Evolutionary conservation across 1,140 invertebrate species (phyloP).

Genomic region (Aethina tumida): DNA sequence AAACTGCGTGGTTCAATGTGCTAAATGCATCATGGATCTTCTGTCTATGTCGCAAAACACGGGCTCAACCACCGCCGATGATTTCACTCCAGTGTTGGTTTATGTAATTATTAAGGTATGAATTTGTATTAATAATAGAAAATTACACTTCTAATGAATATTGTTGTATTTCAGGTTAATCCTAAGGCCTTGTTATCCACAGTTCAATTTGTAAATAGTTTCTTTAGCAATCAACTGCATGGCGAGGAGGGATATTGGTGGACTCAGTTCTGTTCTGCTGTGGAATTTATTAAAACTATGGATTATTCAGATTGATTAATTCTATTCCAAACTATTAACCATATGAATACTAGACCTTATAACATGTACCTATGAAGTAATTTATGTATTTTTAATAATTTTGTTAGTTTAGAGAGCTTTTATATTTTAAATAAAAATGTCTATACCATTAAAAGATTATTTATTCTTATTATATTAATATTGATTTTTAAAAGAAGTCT

Average conservation of each 20-base stretch:
- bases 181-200: constrained; percentile 91
- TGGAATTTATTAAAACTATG: constrained; percentile 98
- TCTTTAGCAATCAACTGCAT: constrained; percentile 71
- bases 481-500: no score
- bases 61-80: constrained; percentile 88
- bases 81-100: constrained; percentile 92
- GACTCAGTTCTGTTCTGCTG: constrained; percentile 94
- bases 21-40: constrained; percentile 88
- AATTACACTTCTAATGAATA: background rate
- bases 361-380: constrained; percentile 9
- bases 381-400: constrained; percentile 22
- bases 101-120: constrained; percentile 90
- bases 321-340: constrained; percentile 15
- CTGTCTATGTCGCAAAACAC: constrained; percentile 71
- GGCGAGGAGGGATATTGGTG: constrained; percentile 97
- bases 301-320: constrained; percentile 51
- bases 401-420: constrained; percentile 20
- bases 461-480: background rate
- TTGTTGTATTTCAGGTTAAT: constrained; percentile 62
- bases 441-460: constrained; percentile 4
- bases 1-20: constrained; percentile 72
- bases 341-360: constrained; percentile 11
- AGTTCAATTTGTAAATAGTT: constrained; percentile 91
- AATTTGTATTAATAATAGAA: background rate
- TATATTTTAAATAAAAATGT: constrained; percentile 24